Conservation (phyloP, 2,797 vertebrate genomes). For the Decapterus maruadsi region DNA sequence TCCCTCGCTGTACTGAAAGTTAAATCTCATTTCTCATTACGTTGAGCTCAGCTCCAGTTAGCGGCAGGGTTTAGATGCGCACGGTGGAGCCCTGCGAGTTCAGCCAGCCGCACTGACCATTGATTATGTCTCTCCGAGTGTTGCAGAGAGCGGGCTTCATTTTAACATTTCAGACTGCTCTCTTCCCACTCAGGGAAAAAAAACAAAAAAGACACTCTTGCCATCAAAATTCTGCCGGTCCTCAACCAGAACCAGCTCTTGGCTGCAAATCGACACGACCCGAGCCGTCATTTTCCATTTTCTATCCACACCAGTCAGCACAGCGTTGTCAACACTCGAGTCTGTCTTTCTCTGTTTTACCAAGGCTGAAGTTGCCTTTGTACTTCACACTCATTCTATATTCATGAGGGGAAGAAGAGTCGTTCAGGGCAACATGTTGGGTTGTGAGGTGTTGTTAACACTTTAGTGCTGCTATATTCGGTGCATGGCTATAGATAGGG, state of each 20-base stretch:
- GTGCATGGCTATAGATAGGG: constrained; percentile 31
- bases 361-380: constrained; percentile 33
- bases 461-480: constrained; percentile 23
- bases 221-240: constrained; percentile 24
- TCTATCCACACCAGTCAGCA: constrained; percentile 13
- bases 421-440: constrained; percentile 13
- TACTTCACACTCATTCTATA: constrained; percentile 61
- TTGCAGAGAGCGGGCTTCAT: constrained; percentile 36
- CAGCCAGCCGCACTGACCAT: constrained; percentile 51
- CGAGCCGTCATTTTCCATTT: constrained; percentile 27
- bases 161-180: constrained; percentile 50
- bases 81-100: constrained; percentile 52
- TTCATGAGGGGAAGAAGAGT: constrained; percentile 64
- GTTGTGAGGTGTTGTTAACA: constrained; percentile 32
- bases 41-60: constrained; percentile 44
- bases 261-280: constrained; percentile 18
- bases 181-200: constrained; percentile 29
- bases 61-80: constrained; percentile 48
- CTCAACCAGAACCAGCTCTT: not conserved
- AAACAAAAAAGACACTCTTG: not conserved
- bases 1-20: constrained; percentile 33
- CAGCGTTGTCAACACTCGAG: constrained; percentile 12
- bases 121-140: constrained; percentile 56
- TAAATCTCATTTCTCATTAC: constrained; percentile 67
- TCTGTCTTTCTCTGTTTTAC: constrained; percentile 36